Base-by-base conservation (phyloP, 2,797 vertebrate species). In the Brachyalestes nurse region DNA sequence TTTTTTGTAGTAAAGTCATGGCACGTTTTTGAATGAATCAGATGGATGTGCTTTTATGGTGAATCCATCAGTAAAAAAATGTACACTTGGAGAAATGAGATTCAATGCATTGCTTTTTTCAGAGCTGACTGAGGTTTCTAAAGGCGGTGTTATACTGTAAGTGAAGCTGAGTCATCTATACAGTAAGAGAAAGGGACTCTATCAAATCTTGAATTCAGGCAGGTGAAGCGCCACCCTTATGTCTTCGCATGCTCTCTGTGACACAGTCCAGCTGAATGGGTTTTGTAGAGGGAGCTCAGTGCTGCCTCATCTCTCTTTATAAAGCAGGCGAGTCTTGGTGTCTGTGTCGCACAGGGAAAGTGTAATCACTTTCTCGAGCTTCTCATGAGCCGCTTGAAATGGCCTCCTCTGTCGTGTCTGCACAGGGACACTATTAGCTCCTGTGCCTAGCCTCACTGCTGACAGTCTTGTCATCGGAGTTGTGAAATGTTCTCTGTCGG, bases 251-350 rank as follows among this genome's bases (percentile, higher is more conserved):
- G 25, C 25, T 55, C 64, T 42, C 64, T 34, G 21, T 55, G 34
- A 72, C 45, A 55, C 5, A 49, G 38, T 78, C 55, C 28, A 38
- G 6, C 19, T n/a, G 5, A 16, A 38, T 19, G 8, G 10, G 60
- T 73, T 53, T 64, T 65, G 21, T 71, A 7, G 49, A 51, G 13
- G 19, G 40, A 28, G 7, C 53, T 42, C 23, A 28, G 42, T 55
- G 19, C 75, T 69, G 76, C 28, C 69, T 82, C 73, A 75, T 81
- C 72, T 81, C 64, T 82, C 34, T 85, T 83, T 79, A 58, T 78
- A 45, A 69, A 77, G 71, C 53, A 66, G 47, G 69, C 66, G 64
- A 75, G 69, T 65, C 47, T 58, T 28, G 34, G 75, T 69, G 81
- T 65, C 57, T 81, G 34, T 61, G 28, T 57, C 73, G n/a, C 81